Evolutionary conservation across 2,113 vertebrate genomes (phyloP), one percentile per base, ranked within the genome.

Genomic region (Petromus typicus): DNA sequence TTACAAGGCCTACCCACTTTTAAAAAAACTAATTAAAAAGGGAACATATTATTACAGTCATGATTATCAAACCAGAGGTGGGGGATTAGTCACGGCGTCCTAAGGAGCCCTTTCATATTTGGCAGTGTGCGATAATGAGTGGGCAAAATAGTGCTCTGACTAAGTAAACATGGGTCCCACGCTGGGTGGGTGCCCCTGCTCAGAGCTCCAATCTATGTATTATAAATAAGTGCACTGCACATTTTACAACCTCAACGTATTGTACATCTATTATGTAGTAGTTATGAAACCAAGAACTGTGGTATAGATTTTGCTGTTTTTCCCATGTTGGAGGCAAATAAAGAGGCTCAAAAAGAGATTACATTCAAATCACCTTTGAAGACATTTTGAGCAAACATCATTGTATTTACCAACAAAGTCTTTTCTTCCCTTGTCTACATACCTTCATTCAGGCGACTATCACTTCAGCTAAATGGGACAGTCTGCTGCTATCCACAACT

Each of bases 1-100:
- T 91, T 78, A 87, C 1, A 57, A 78, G 66, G 32, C n/a, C 40
- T 79, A 86, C 79, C 59, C 71, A 83, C 7, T 80, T 97, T 89
- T 12, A n/a, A 78, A 90, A 90, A 17, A 92, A 45, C 48, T 43
- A 71, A 87, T 89, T 92, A 86, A 91, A 54, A 86, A 79, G 59
- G 71, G n/a, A 80, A 78, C 69, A 69, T 20, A 11, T 67, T 78
- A 45, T n/a, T 79, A 85, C 13, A 93, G 48, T 27, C 34, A 85
- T 67, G 54, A 93, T 89, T 82, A 86, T 73, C n/a, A 54, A 86
- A 63, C 37, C 73, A 75, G 66, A 93, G 32, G 48, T 71, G 23
- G 43, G 3, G 22, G 45, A 66, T 79, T 37, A 51, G 37, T 76
- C 80, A n/a, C 22, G 43, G 69, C 11, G 6, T 34, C 64, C 76